Base-by-base conservation (phyloP, 1,140 invertebrate genomes). In the Cotesia glomerata region DNA sequence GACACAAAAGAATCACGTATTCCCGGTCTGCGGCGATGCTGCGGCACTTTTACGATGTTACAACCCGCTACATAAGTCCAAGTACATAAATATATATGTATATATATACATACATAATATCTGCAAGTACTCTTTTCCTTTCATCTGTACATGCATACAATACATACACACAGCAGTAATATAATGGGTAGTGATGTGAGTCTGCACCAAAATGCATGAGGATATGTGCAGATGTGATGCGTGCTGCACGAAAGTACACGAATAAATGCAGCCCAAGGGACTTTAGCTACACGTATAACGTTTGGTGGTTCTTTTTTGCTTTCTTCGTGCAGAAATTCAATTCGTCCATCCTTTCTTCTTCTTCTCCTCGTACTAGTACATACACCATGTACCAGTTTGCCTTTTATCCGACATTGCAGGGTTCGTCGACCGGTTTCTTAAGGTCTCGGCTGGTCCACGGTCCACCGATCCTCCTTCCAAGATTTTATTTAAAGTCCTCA, bases 1-100 rank as follows among this genome's bases (percentile, higher is more conserved):
- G 9, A 51, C 32, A 71, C 69, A 71, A 71, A 71, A 71, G 69
- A 71, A 64, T 71, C 61, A 71, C 34, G 69, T 65, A 45, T 65
- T 51, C 65, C 11, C 45, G 26, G 34, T 11, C 61, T 26, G 68
- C 18, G 59, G 68, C 39, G 68, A 45, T 69, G 32, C 56, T 59
- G 69, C 51, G 69, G 61, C 36, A 32, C 69, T 71, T 71, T 71
- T 71, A 71, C 69, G 61, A 71, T 62, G 5, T 45, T 45, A 45
- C 39, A 45, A 45, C 39, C 39, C 39, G 59, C 59, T 45, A 45
- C 39, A 45, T 45, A 45, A 26, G 26, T 26, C 26, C 26, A 26
- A 26, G 26, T 26, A 26, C 26, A 26, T 26, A 26, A 26, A 26
- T 26, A 26, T 26, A 26, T 26, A 26, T 26, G 3, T 26, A 26